Conservation (phyloP, 2,797 vertebrate species). For the Amblyopsis hoosieri region DNA sequence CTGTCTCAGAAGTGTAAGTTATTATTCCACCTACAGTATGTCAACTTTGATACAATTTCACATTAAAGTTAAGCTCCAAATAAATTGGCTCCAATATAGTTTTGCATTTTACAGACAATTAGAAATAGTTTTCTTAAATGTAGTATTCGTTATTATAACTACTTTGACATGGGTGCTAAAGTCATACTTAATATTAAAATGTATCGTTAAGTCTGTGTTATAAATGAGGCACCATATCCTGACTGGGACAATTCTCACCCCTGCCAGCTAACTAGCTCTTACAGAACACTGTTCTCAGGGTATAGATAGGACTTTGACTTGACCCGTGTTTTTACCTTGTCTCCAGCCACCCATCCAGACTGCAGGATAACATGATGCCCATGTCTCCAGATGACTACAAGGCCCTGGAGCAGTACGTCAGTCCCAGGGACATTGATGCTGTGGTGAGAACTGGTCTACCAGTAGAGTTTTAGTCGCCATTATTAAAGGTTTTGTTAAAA, state of each 20-base stretch:
- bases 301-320: background rate
- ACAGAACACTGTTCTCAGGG: background rate
- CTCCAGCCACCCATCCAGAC: constrained; percentile 59
- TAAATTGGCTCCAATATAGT: background rate
- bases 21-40: background rate
- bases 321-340: background rate
- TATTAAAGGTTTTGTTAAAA: too few species aligned
- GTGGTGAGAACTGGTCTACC: constrained; percentile 76
- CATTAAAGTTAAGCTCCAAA: background rate
- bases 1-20: constrained; percentile 96
- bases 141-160: too few species aligned
- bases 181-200: too few species aligned
- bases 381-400: constrained; percentile 90
- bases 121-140: too few species aligned
- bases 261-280: too few species aligned
- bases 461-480: too few species aligned
- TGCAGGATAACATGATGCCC: constrained; percentile 79
- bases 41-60: background rate
- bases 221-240: too few species aligned
- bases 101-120: too few species aligned
- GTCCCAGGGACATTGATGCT: constrained; percentile 79
- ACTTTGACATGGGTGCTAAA: too few species aligned
- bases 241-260: too few species aligned
- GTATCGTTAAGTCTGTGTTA: too few species aligned
- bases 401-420: constrained; percentile 77